Base-by-base conservation (phyloP, 1,140 invertebrate genomes). In the Conopomorpha cramerella region DNA sequence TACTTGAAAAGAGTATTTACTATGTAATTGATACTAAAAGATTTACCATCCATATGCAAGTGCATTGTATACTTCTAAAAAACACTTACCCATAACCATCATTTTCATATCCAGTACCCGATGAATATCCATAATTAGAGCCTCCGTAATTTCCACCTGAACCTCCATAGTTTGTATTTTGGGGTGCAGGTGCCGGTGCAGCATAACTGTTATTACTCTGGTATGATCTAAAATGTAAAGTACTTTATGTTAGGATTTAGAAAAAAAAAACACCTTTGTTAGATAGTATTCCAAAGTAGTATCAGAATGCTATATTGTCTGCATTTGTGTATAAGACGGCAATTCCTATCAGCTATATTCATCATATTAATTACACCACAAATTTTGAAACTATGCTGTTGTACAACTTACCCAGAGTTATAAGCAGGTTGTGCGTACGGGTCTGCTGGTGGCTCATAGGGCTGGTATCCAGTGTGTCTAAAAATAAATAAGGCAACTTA, bases 301-400 rank as follows among this genome's bases (percentile, higher is more conserved):
- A n/a, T 66, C 62, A 66, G 62, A n/a, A 42, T 43, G 45, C 36
- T 39, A 41, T 31, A 30, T 29, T 55, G 45, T 70, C 65, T 59
- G 61, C 68, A 71, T 62, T 35, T 68, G 41, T 58, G 60, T 73
- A 46, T 73, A 51, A 68, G 68, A 68, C 66, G 68, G 68, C 68
- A 71, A 73, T 73, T 73, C 68, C 68, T 73, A 73, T 71, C 59
- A 54, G 42, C 39, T 44, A 50, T 45, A 18, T 38, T 14, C 36
- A n/a, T 17, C 4, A 18, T n/a, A 26, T 29, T 30, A 13, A 36
- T 16, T 18, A 10, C 28, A 6, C 8, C 17, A n/a, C 6, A 30
- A 23, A 32, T 15, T 30, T 2, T 12, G n/a, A 31, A 48, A 14
- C 49, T 54, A 74, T 64, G 59, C 61, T 23, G 54, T 33, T 16